Conservation (phyloP, 2,888 invertebrate genomes). For the Eumerus sabulonum region DNA sequence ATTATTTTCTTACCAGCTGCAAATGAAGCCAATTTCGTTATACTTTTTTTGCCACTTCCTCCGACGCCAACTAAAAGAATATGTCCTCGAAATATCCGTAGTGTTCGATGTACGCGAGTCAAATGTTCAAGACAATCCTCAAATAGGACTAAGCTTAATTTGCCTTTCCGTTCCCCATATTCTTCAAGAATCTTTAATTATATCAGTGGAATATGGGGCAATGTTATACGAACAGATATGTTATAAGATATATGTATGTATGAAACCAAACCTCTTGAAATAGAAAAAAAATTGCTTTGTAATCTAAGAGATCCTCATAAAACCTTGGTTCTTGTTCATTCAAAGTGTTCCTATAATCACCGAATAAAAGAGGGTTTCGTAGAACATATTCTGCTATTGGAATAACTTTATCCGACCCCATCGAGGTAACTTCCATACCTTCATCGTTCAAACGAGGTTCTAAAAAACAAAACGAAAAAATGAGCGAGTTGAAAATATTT, state of each 20-base stretch:
- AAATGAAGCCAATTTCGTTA: conserved; percentile 89
- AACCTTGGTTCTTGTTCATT: conserved; percentile 88
- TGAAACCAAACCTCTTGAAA: conserved; percentile 90
- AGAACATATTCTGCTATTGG: conserved; percentile 84
- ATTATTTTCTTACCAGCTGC: conserved; percentile 83
- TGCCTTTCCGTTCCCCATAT: conserved; percentile 87
- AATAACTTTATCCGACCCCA: conserved; percentile 62
- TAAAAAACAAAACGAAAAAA: too few species aligned
- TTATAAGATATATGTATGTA: too few species aligned
- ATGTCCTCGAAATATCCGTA: conserved; percentile 89
- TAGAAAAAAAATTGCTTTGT: conserved; percentile 91
- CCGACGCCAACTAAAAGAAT: conserved; percentile 92
- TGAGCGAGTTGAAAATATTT: too few species aligned
- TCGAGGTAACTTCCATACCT: background rate
- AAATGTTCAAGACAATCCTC: conserved; percentile 95
- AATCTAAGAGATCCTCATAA: conserved; percentile 94
- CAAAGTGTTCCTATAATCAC: conserved; percentile 92
- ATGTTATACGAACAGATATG: too few species aligned
- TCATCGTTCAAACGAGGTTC: background rate
- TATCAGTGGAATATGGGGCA: background rate
- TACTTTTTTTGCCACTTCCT: conserved; percentile 92
- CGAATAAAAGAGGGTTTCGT: conserved; percentile 91
- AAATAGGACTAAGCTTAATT: conserved; percentile 91
- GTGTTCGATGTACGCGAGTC: conserved; percentile 90
- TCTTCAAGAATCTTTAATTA: conserved; percentile 87